Evolutionary conservation across 2,888 invertebrate genomes (phyloP).

Genomic region (Hyposoter didymator): DNA sequence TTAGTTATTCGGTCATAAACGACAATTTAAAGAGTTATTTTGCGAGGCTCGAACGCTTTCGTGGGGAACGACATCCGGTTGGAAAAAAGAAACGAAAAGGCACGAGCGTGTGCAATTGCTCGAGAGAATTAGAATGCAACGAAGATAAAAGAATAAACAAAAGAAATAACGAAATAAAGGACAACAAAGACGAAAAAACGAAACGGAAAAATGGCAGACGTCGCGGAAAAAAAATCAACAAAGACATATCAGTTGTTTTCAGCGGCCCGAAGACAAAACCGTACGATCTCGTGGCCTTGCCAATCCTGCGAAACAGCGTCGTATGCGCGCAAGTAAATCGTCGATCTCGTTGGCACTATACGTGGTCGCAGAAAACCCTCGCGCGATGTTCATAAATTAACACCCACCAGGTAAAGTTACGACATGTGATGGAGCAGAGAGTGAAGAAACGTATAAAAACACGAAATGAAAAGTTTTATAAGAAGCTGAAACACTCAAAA

Average conservation of each 20-base stretch:
- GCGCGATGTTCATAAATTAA: constrained; percentile 72
- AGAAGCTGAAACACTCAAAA: constrained; percentile 28
- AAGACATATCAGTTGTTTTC: constrained; percentile 15
- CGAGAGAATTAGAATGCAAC: not conserved
- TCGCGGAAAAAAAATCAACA: constrained; percentile 20
- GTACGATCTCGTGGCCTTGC: constrained; percentile 52
- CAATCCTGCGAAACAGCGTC: constrained; percentile 32
- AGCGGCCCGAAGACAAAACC: constrained; percentile 26
- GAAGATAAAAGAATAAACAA: not conserved
- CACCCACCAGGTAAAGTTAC: constrained; percentile 70
- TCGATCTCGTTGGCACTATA: constrained; percentile 4
- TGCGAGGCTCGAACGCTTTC: not conserved
- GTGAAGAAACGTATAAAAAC: constrained; percentile 26
- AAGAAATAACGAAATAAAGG: not conserved
- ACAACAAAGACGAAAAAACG: not conserved
- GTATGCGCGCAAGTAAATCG: constrained; percentile 6
- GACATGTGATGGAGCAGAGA: constrained; percentile 29
- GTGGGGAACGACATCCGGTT: not conserved
- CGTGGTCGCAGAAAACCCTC: constrained; percentile 30
- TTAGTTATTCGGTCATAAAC: not conserved
- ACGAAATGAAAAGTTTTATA: constrained; percentile 17
- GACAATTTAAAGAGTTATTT: not conserved
- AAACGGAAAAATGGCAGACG: not conserved
- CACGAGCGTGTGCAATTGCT: not conserved
- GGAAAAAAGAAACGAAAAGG: not conserved